These are phyloP conservation scores for Eurytoma californica DNA, from an alignment of 2,888 invertebrate species.

Conservation along the genomic window DNA sequence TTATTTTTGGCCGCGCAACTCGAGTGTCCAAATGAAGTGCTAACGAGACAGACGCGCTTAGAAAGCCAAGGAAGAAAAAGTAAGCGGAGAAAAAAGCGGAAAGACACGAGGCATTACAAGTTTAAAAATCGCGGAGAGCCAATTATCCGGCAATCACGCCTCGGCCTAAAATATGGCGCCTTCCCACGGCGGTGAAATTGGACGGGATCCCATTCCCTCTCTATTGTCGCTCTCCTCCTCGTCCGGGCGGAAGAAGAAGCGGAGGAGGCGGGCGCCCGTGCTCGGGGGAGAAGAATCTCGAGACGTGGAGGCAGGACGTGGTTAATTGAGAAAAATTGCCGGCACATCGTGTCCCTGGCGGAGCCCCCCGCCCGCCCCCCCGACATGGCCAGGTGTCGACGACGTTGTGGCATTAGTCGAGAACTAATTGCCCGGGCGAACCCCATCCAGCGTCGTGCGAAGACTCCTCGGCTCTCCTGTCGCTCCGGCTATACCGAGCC, in stretches of 20 bases:
- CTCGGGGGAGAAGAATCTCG: conserved; percentile 36
- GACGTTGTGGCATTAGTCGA: conserved; percentile 60
- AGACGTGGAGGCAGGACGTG: conserved; percentile 45
- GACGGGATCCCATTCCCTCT: conserved; percentile 56
- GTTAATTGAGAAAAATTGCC: conserved; percentile 61
- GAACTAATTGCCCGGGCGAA: conserved; percentile 62
- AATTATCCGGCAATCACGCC: conserved; percentile 56
- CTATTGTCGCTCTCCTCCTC: conserved; percentile 53
- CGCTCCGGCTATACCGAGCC: too few relatives aligned
- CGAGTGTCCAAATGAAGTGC: conserved; percentile 31
- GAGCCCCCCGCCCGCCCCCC: conserved; percentile 18
- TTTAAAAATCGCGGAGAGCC: conserved; percentile 54
- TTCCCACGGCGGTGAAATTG: conserved; percentile 51
- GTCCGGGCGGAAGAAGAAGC: not conserved
- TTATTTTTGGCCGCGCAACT: not conserved
- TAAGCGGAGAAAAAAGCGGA: not conserved
- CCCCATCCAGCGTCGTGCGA: conserved; percentile 20
- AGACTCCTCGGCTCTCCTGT: not conserved
- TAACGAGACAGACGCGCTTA: conserved; percentile 1
- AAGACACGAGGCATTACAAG: conserved; percentile 28
- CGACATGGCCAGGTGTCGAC: conserved; percentile 53
- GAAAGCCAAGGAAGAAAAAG: conserved; percentile 16
- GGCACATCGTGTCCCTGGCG: conserved; percentile 58
- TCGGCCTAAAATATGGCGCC: conserved; percentile 54
- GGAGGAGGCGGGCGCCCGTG: conserved; percentile 14